Percentiles rank a stretch among this genome's conserved stretches.
Conservation (phyloP, 2,797 vertebrate species). For the Hypotaenidia okinawae region DNA sequence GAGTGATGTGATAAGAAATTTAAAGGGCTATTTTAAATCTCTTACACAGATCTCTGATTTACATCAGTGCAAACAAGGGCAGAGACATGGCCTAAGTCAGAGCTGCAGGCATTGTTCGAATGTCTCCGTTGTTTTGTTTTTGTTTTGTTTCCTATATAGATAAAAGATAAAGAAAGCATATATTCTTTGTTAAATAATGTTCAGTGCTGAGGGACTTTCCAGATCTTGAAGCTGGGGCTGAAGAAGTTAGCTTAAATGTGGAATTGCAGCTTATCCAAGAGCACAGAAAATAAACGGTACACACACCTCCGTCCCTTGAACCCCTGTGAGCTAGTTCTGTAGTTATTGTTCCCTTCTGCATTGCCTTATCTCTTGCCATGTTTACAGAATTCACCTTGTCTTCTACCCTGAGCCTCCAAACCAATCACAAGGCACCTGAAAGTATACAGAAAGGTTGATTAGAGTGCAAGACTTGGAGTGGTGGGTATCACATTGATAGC, state of each 20-base stretch:
- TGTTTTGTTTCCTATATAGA: constrained; percentile 68
- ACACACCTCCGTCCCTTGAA: constrained; percentile 30
- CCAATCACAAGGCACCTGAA: not conserved
- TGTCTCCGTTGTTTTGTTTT: constrained; percentile 48
- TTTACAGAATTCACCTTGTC: constrained; percentile 56
- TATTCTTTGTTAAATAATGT: constrained; percentile 56
- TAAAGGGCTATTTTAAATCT: constrained; percentile 56
- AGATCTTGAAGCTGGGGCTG: constrained; percentile 27
- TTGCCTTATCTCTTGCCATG: constrained; percentile 46
- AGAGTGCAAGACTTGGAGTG: not conserved
- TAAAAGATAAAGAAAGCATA: constrained; percentile 63
- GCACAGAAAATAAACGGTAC: constrained; percentile 54
- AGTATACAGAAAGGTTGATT: not conserved
- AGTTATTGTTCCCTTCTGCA: constrained; percentile 4
- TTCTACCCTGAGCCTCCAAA: constrained; percentile 31
- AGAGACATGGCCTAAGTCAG: constrained; percentile 52
- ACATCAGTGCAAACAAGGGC: constrained; percentile 68
- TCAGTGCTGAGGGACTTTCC: constrained; percentile 61
- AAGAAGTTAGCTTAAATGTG: constrained; percentile 47
- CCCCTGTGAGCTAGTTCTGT: constrained; percentile 16
- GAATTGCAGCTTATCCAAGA: constrained; percentile 57
- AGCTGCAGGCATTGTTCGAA: constrained; percentile 62
- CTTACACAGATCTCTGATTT: constrained; percentile 62
- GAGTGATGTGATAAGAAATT: constrained; percentile 62
- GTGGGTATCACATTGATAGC: accelerated